Conservation (phyloP, 2,797 vertebrate genomes). For the Apodemus agrarius region DNA sequence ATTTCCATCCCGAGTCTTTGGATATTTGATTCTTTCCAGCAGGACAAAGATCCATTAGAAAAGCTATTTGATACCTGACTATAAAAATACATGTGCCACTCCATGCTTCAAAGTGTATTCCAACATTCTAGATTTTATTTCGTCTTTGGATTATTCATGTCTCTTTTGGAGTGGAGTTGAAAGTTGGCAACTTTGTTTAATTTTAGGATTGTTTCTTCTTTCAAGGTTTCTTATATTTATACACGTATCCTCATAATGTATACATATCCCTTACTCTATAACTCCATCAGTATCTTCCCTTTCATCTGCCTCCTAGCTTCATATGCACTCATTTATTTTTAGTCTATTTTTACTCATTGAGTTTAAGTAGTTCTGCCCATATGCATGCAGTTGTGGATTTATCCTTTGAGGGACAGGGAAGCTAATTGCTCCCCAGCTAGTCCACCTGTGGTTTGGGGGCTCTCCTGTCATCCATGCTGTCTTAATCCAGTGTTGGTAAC, state of each 20-base stretch:
- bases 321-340: not conserved
- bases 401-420: not conserved
- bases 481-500: not conserved
- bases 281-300: not conserved
- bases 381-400: too few relatives aligned
- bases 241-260: not conserved
- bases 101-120: not conserved
- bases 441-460: fast-evolving
- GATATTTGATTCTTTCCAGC: not conserved
- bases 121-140: not conserved
- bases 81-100: not conserved
- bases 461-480: too few relatives aligned
- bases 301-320: not conserved
- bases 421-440: not conserved
- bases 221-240: not conserved
- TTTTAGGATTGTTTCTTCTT: not conserved
- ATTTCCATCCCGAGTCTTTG: not conserved
- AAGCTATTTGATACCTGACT: constrained; percentile 4
- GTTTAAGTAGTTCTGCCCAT: not conserved
- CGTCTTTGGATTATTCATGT: not conserved
- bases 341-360: not conserved
- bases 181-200: not conserved
- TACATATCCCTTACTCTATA: not conserved
- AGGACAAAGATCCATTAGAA: not conserved
- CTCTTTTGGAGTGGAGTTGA: not conserved